Percentiles rank a stretch among this genome's conserved stretches.
phyloP scores from a whole-genome alignment of 2,113 vertebrate species.

The Halichoerus grypus region DNA sequence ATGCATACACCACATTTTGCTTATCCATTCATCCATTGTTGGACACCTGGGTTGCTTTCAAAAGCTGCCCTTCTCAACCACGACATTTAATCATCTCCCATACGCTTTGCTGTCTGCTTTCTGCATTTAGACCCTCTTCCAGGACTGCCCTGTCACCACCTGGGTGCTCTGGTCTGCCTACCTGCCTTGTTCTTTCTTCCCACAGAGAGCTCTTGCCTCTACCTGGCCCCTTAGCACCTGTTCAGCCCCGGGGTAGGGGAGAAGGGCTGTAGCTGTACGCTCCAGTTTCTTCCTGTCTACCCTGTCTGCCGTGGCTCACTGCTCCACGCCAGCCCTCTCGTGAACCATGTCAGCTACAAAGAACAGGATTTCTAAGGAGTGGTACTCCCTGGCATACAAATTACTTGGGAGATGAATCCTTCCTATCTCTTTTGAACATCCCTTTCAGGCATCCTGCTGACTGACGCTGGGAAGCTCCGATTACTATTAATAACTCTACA shows the following conservation, averaged over 20 bases:
- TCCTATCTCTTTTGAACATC: slow-evolving; percentile 69
- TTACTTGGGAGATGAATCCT: slow-evolving; percentile 62
- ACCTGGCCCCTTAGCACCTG: not conserved
- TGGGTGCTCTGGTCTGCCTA: not conserved
- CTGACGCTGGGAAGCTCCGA: slow-evolving; percentile 61
- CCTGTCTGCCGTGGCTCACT: not conserved
- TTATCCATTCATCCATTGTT: not conserved
- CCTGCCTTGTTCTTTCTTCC: not conserved
- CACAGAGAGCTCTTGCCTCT: not conserved
- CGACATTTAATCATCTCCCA: not conserved
- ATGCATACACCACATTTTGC: not conserved
- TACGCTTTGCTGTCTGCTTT: too few relatives aligned
- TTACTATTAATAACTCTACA: slow-evolving; percentile 75
- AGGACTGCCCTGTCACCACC: not conserved
- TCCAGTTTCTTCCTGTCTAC: not conserved
- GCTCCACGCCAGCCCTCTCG: not conserved
- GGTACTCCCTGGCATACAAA: slow-evolving; percentile 64
- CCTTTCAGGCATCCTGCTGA: slow-evolving; percentile 38
- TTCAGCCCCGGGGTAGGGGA: too few relatives aligned
- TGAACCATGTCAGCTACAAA: slow-evolving; percentile 18
- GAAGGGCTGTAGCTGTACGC: too few relatives aligned
- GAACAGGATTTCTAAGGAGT: slow-evolving; percentile 29
- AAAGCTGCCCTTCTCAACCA: not conserved
- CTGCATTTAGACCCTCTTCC: not conserved
- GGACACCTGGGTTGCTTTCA: not conserved